Evolutionary conservation across 1,140 invertebrate species (phyloP).

Genomic region (Ganaspis sp.): DNA sequence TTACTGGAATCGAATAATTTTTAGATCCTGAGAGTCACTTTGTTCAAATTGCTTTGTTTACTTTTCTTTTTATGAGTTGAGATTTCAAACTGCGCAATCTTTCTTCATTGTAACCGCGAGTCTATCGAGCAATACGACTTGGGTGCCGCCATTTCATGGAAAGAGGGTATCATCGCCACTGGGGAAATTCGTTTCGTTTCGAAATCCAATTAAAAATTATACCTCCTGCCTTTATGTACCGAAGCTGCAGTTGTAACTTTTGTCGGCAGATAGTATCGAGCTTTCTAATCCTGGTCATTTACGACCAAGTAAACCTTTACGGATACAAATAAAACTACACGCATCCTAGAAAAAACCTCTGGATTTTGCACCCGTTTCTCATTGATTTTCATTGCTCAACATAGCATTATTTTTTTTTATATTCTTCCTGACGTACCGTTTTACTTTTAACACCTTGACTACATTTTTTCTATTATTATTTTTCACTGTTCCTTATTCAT

Average conservation of each 20-base stretch:
- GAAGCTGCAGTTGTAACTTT: constrained; percentile 11
- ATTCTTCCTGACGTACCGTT: too few relatives aligned
- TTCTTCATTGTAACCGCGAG: constrained; percentile 10
- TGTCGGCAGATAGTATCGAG: constrained; percentile 15
- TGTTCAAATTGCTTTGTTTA: constrained; percentile 4
- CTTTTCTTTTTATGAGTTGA: constrained; percentile 6
- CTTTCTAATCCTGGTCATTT: constrained; percentile 18
- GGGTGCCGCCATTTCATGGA: constrained; percentile 14
- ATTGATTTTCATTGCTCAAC: constrained; percentile 9
- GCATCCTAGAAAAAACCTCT: background rate
- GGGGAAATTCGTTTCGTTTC: constrained; percentile 20
- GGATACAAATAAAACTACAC: background rate
- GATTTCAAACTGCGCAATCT: constrained; percentile 16
- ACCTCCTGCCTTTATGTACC: background rate
- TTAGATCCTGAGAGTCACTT: background rate
- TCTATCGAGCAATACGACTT: background rate
- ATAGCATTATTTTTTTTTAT: too few relatives aligned
- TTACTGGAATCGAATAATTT: background rate
- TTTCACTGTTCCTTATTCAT: too few relatives aligned
- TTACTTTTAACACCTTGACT: too few relatives aligned
- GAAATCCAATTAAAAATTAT: constrained; percentile 24
- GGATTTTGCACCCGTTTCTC: background rate
- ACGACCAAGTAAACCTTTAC: constrained; percentile 10
- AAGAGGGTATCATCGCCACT: constrained; percentile 9
- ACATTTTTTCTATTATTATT: too few relatives aligned